phyloP scores from a whole-genome alignment of 35 echinoderm and acorn worm species.

The Patiria miniata region DNA sequence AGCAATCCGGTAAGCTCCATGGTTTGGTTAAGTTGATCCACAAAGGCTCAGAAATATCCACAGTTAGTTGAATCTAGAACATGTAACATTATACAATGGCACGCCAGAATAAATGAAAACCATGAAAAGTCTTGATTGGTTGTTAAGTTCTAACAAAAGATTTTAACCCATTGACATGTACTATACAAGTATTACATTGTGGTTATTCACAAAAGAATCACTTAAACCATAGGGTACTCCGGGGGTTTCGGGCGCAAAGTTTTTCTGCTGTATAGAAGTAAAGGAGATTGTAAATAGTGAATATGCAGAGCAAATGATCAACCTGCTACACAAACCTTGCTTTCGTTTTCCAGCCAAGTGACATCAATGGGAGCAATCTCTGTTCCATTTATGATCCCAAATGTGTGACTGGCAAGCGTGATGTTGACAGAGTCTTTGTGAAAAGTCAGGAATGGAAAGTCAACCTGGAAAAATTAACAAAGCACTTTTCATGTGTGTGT shows the following conservation, averaged over 20 bases:
- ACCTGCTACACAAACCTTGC: slow-evolving; percentile 15
- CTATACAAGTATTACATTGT: too few species aligned
- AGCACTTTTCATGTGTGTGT: not conserved
- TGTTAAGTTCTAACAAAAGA: not conserved
- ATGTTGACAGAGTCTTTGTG: slow-evolving; percentile 46
- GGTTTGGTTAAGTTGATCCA: slow-evolving; percentile 85
- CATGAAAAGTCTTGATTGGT: too few species aligned
- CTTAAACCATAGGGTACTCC: too few species aligned
- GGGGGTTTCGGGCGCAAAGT: too few species aligned
- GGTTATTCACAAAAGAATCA: too few species aligned
- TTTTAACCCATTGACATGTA: not conserved
- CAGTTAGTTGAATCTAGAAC: slow-evolving; percentile 37
- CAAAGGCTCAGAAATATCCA: slow-evolving; percentile 58
- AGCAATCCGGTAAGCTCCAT: slow-evolving; percentile 69
- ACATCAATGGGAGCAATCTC: slow-evolving; percentile 5
- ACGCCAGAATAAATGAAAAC: too few species aligned
- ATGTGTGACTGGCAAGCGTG: slow-evolving; percentile 31
- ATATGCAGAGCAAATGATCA: too few species aligned
- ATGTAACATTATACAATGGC: not conserved
- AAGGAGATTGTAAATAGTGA: too few species aligned
- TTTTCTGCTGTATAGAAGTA: too few species aligned
- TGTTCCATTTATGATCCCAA: slow-evolving; percentile 43
- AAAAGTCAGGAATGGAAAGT: slow-evolving; percentile 61
- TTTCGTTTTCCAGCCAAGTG: not conserved
- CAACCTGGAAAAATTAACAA: slow-evolving; percentile 33